Base-by-base conservation (phyloP, 2,113 vertebrate genomes). In the Chloebia gouldiae region DNA sequence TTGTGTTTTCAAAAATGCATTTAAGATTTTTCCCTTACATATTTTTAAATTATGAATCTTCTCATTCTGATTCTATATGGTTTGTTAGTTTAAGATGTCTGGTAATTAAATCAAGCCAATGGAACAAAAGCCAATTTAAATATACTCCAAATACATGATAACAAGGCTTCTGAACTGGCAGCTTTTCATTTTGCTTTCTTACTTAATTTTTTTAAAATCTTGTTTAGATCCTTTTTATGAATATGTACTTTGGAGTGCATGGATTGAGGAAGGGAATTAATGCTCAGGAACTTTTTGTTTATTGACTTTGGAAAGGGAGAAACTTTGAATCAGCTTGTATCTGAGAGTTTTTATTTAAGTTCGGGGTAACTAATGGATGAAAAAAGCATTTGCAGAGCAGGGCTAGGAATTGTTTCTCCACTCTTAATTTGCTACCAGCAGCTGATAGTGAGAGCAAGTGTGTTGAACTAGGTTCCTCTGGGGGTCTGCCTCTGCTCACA, bases 361-460 rank as follows among this genome's bases (percentile, higher is more conserved):
- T 19, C 65, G 22, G 56, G 11, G 8, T 57, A 56, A 69, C 6
- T 80, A 49, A 37, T 40, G 19, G 70, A 15, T 77, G 19, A 80
- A 83, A 77, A 65, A 64, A 64, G 2, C 12, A 47, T 71, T 76
- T 86, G 15, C 28, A 42, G 69, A 61, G 12, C 10, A 24, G 20
- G 5, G 30, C 9, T 0, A 2, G 12, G 6, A 20, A 24, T 13
- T 1, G 0, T 78, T 91, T 89, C 28, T 84, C 8, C 4, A 11
- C 10, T 73, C 16, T 63, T 53, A 31, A 75, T 73, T 33, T 84
- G 18, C 33, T 69, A 70, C 13, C 9, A 54, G 51, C 22, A 89
- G 31, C 25, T 84, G 39, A 40, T 16, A 18, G 15, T 35, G 44
- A 57, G 13, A 90, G 15, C 2, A 4, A 17, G 27, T 21, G 0